Base-by-base conservation (phyloP, 2,113 vertebrate species). In the Morone saxatilis region DNA sequence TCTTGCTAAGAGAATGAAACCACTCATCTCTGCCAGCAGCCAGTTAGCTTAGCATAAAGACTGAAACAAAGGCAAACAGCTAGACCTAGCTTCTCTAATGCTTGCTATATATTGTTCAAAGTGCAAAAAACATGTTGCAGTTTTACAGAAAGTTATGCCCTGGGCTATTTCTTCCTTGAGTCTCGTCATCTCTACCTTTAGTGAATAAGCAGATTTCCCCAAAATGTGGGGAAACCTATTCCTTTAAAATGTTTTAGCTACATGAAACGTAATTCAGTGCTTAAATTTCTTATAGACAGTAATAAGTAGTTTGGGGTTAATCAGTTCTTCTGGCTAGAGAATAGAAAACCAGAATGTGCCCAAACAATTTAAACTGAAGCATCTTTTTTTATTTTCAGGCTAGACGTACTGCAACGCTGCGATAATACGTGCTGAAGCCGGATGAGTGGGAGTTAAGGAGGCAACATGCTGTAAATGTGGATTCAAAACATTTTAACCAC, bases 401-500 rank as follows among this genome's bases (percentile, higher is more conserved):
- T 25, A 40, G 16, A 67, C 45, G 56, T 56, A 53, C 50, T 47
- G 71, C 31, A 40, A 51, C 9, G 47, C 40, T 78, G 63, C 57
- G 36, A 56, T 60, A 69, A 43, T 53, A 71, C n/a, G 38, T 71
- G 56, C 59, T 80, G 50, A 71, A 65, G 60, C 45, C 4, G 47
- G 31, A 53, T 73, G 75, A 76, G 65, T 72, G 41, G 53, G 70
- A 59, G 59, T 59, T 25, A 61, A 72, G 54, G 67, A 67, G 40
- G 16, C 65, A 59, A 38, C 53, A 47, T 19, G 57, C 53, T 68
- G 70, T 59, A 78, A 80, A 83, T 74, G 61, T 71, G 68, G 48
- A 75, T 80, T 81, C 43, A 66, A 81, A 57, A 81, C 67, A 83
- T 83, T 75, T 72, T 43, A 61, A 78, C 7, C 59, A 67, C 65